A percentile compares a stretch with the other conserved stretches of the same genome.
These are phyloP conservation scores for Phylloscopus whistleri DNA, from an alignment of 2,113 vertebrate species.

Conservation along the genomic window DNA sequence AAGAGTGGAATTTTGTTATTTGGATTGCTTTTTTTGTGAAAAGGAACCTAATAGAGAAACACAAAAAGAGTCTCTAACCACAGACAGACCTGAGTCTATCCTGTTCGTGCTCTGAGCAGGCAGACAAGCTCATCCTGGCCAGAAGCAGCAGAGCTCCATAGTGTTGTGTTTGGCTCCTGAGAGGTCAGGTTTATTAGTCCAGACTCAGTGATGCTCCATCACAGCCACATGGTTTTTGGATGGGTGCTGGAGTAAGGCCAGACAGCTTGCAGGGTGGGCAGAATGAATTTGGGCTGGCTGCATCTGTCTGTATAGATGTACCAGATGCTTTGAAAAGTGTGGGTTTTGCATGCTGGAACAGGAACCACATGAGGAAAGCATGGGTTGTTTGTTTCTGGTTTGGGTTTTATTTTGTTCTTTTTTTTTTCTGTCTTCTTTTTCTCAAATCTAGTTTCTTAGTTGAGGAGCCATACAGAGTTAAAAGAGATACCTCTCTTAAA, in stretches of 20 bases:
- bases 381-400: neutral
- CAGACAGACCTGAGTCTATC: neutral
- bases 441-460: neutral
- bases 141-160: neutral
- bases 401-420: neutral
- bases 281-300: neutral
- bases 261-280: conserved; percentile 9
- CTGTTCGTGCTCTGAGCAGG: neutral
- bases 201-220: neutral
- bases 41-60: neutral
- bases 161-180: neutral
- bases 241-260: conserved; percentile 12
- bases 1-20: neutral
- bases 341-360: neutral
- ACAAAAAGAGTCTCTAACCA: neutral
- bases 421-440: neutral
- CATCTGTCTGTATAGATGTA: neutral
- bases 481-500: neutral
- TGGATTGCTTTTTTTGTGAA: neutral
- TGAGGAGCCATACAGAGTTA: neutral
- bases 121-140: neutral
- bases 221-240: neutral
- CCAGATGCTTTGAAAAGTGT: conserved; percentile 2
- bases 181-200: neutral
- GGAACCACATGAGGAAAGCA: neutral